Base-by-base conservation (phyloP, 2,797 vertebrate genomes). In the Rallus crepitans region DNA sequence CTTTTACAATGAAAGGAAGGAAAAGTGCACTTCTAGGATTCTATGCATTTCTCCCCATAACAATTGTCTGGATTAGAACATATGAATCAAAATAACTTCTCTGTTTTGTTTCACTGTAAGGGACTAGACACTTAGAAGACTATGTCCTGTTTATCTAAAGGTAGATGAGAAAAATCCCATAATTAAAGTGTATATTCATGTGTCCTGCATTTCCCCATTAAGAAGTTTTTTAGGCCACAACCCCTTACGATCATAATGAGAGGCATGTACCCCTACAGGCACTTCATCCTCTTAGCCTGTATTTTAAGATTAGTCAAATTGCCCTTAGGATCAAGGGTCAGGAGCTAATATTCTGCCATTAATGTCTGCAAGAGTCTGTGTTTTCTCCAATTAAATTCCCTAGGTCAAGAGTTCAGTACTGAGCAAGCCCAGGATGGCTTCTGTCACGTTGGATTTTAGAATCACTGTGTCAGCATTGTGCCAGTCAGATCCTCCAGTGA, bases 21-120 rank as follows among this genome's bases (percentile, higher is more conserved):
- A 87, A 89, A 88, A 68, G 64, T 5, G 30, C 23, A 28, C 18
- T 37, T 68, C 11, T 45, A 55, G 35, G 33, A 77, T 78, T 61
- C 14, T n/a, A 17, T 2, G 7, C 0, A 6, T 50, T 81, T 88
- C 12, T 7, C 12, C 20, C 45, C 3, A 0, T 37, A 39, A 52
- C 16, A 68, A 37, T 31, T 4, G 19, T 6, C 18, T 82, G 40
- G 23, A 64, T 61, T 71, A 71, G 45, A 70, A 64, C 18, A 75
- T 23, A 75, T 8, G 18, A 63, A 68, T 56, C 48, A 66, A 85
- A 91, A n/a, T 27, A 48, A 47, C 11, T 48, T 78, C 9, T 55
- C 9, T 57, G 59, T 77, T 86, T 52, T 8, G 4, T 68, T 73
- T 82, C 10, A 25, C 52, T 50, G 21, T 84, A 82, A 87, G 11